phyloP scores from a whole-genome alignment of 2,797 vertebrate species.

The Sebastes cheni region DNA sequence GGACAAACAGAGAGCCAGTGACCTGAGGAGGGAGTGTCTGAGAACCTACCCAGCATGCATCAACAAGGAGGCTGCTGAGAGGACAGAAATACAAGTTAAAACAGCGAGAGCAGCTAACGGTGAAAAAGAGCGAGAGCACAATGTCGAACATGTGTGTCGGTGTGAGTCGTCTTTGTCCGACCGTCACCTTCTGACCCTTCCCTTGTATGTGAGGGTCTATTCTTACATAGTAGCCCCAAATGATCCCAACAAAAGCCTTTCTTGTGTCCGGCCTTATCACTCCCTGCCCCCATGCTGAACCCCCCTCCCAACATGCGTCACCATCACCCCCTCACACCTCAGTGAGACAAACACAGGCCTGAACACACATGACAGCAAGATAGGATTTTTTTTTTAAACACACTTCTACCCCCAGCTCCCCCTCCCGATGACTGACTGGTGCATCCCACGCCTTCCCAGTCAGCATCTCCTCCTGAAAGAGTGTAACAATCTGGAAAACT shows the following conservation, averaged over 20 bases:
- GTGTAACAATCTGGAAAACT: slow-evolving; percentile 35
- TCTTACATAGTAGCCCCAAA: slow-evolving; percentile 14
- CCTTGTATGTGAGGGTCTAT: slow-evolving; percentile 24
- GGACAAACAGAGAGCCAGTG: slow-evolving; percentile 72
- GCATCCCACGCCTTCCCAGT: slow-evolving; percentile 69
- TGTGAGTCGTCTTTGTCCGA: slow-evolving; percentile 43
- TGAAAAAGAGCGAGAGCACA: slow-evolving; percentile 10
- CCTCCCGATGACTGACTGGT: slow-evolving; percentile 26
- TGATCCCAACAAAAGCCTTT: slow-evolving; percentile 50
- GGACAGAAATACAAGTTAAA: slow-evolving; percentile 68
- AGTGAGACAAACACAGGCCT: slow-evolving; percentile 29
- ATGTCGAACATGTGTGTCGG: slow-evolving; percentile 30
- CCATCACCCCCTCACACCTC: slow-evolving; percentile 44
- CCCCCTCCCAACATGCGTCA: slow-evolving; percentile 10
- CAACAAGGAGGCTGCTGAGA: slow-evolving; percentile 78
- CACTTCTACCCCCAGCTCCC: background rate
- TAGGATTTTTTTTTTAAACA: slow-evolving; percentile 20
- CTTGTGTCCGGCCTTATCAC: slow-evolving; percentile 42
- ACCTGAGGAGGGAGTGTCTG: slow-evolving; percentile 77
- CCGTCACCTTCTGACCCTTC: slow-evolving; percentile 50
- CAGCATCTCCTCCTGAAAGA: slow-evolving; percentile 56
- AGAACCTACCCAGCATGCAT: slow-evolving; percentile 70
- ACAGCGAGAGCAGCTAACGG: slow-evolving; percentile 7
- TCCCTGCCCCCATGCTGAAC: slow-evolving; percentile 20
- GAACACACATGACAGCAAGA: slow-evolving; percentile 35